Evolutionary conservation across 2,113 vertebrate genomes (phyloP), one percentile per base, ranked within the genome.

Genomic region (Pica pica): DNA sequence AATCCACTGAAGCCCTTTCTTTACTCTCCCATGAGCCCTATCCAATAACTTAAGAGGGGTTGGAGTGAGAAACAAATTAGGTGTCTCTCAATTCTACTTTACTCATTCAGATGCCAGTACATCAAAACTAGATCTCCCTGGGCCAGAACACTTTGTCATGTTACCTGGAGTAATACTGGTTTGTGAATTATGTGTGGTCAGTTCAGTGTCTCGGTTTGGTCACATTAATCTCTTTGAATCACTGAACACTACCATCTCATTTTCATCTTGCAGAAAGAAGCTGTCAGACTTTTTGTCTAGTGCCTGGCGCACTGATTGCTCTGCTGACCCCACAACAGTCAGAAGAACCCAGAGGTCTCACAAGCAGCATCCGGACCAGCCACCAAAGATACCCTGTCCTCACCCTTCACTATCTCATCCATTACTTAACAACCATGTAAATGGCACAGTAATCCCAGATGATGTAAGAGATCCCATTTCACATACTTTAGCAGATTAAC

Each of bases 211-310:
- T 88, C 87, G 8, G 55, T 67, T 73, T 85, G 78, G 63, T 74
- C 59, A 88, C 92, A 87, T 90, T 88, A 83, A 94, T 91, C 75
- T 88, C 85, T 80, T 37, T 90, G 90, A 94, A 83, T 91, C 87
- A 53, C 78, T 76, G 78, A 85, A 83, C 89, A 65, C 59, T 70
- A 52, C 71, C 44, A 77, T 70, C 75, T 74, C 84, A 68, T 94
- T 95, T 94, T 90, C 71, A 80, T 90, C 55, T 77, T 31, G 53
- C 63, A 94, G 94, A 96, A 88, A 19, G 78, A 67, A 83, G 50
- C 67, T 70, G 84, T 89, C 78, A 52, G 75, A 56, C 19, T 74
- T 83, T 84, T 83, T 91, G 61, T 33, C 37, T 52, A 5, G 37
- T 52, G 65, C 69, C 61, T 94, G 83, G 56, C 60, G 71, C 52